Evolutionary conservation across 2,888 invertebrate genomes (phyloP), one percentile per base, ranked within the genome.

Genomic region (Acutogordius australiensis): DNA sequence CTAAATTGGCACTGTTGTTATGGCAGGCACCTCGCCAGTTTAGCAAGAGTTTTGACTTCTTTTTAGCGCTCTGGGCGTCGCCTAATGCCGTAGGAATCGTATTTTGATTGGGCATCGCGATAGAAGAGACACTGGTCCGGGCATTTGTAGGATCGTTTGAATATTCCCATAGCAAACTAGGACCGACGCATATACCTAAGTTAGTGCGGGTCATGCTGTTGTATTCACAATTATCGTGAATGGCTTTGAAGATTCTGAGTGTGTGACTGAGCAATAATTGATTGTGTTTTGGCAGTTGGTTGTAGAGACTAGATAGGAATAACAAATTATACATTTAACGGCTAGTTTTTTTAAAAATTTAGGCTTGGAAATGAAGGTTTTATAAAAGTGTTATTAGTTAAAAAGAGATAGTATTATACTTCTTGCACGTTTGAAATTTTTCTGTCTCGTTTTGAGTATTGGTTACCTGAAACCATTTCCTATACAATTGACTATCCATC

Each of bases 201-300:
- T 57, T 57, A 4, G 18, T 8, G 30, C 28, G 4, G 28, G 28
- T 57, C 58, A 57, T 57, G 18, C 26, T 57, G 30, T 57, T 57
- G 29, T 57, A 57, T 4, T 13, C 58, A 4, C 28, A 57, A 30
- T 57, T 57, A 29, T 57, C 58, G 28, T 57, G 28, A 57, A 57
- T 30, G 13, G 4, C 27, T 13, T 28, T 30, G 13, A 57, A 57
- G 4, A 57, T 29, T 4, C 18, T 8, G 18, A 57, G 29, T 57
- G 58, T 57, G 29, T 57, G 58, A 18, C 13, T 23, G 4, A 57
- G 23, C 8, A 57, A 29, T 8, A 57, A 26, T n/a, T 26, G 51
- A 23, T 51, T 51, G 51, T 8, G n/a, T 4, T 23, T 23, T 21
- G 51, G 51, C 51, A 51, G 23, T 37, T 37, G 37, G 18, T 8